Base-by-base conservation (phyloP, 2,888 invertebrate species). In the Sympetrum striolatum region DNA sequence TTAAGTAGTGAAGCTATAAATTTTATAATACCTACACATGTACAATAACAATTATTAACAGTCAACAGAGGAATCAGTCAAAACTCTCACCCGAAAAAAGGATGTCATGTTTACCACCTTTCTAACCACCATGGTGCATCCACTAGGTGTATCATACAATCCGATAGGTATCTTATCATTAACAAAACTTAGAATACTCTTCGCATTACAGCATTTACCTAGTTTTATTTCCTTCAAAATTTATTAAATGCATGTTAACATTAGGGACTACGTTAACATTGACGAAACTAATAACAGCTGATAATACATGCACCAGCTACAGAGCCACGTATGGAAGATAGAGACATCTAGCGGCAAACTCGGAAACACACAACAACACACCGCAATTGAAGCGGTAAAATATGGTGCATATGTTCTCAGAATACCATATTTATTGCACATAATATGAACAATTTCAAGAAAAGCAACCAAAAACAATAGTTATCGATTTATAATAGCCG, bases 281-380 rank as follows among this genome's bases (percentile, higher is more conserved):
- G 81, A 86, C 60, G 64, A 90, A 82, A 90, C 60, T 90, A 35
- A 81, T 82, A 81, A 90, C 90, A 90, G 90, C 90, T 90, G 90
- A 90, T 90, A 81, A 81, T 73, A 39, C 86, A 86, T 81, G 44
- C 64, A 81, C 82, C 53, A 90, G 44, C 58, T 64, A 90, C 53
- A 64, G 82, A 90, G 90, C 90, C 90, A 90, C 90, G 90, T 90
- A 90, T 39, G 81, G 90, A 64, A 90, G 82, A 73, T 81, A 64
- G 90, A 81, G 90, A 60, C 90, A 81, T 90, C 90, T 90, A n/a
- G 90, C 48, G 31, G 79, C 90, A 53, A 39, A 86, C 60, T 37
- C 6, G 60, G 12, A 31, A 64, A 86, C 64, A 22, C 64, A 37
- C 25, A 37, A 86, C 37, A n/a, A 31, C 35, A 58, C 86, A 60